Conservation (phyloP, 2,888 invertebrate species). For the Pachymerium ferrugineum region DNA sequence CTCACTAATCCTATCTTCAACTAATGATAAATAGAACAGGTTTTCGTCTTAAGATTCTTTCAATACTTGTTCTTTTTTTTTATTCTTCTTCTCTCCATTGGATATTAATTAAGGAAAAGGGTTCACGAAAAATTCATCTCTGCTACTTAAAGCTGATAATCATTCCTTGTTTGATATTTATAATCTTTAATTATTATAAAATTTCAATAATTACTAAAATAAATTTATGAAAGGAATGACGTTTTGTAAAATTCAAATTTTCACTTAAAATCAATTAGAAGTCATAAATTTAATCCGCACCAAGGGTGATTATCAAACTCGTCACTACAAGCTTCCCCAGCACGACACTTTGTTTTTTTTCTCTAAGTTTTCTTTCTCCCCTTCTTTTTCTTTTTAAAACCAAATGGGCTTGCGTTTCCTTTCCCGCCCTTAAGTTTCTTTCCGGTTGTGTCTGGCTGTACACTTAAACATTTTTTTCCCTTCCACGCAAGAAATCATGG, state of each 20-base stretch:
- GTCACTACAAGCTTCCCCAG: background rate
- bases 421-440: conserved; percentile 13
- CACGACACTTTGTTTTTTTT: background rate
- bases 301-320: background rate
- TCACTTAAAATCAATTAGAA: background rate
- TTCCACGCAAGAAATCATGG: background rate
- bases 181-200: too few relatives aligned
- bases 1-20: too few relatives aligned
- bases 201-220: too few relatives aligned
- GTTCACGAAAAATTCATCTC: background rate
- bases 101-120: background rate
- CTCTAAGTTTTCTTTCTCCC: background rate
- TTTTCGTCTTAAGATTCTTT: background rate
- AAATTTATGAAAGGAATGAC: too few relatives aligned
- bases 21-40: too few relatives aligned
- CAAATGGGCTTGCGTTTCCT: conserved; percentile 17
- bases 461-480: background rate
- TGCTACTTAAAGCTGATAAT: background rate
- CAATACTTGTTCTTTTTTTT: background rate
- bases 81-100: background rate
- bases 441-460: background rate
- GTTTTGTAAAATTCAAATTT: too few relatives aligned
- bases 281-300: background rate
- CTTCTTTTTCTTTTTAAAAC: background rate
- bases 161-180: too few relatives aligned